These are phyloP conservation scores for Nycticebus coucang DNA, from an alignment of 2,113 vertebrate genomes.

Conservation along the genomic window DNA sequence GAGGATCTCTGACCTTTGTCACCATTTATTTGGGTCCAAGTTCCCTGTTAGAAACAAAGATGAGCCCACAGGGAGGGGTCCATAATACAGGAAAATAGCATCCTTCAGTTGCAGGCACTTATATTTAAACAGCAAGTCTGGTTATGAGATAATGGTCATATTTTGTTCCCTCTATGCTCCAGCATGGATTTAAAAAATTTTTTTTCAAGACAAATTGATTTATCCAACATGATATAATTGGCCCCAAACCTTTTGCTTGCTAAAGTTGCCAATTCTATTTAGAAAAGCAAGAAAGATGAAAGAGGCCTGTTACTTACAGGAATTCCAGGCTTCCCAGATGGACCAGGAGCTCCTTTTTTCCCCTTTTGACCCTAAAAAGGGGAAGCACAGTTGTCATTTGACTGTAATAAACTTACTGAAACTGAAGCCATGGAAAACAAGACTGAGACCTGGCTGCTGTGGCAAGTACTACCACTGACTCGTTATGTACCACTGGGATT, in stretches of 20 bases:
- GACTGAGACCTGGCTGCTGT: background rate
- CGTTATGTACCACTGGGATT: background rate
- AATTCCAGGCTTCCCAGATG: slow-evolving; percentile 88
- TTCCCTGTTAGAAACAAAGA: background rate
- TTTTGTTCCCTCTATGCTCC: slow-evolving; percentile 60
- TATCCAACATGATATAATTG: slow-evolving; percentile 68
- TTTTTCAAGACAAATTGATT: slow-evolving; percentile 61
- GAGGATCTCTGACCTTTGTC: slow-evolving; percentile 51
- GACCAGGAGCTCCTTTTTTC: slow-evolving; percentile 91
- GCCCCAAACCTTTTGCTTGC: slow-evolving; percentile 52
- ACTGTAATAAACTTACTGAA: slow-evolving; percentile 50
- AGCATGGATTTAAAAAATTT: slow-evolving; percentile 15
- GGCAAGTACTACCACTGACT: background rate
- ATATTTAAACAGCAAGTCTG: slow-evolving; percentile 38
- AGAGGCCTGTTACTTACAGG: slow-evolving; percentile 88
- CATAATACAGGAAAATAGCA: background rate
- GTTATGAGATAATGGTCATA: slow-evolving; percentile 49
- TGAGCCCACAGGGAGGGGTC: slow-evolving; percentile 2
- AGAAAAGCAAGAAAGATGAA: slow-evolving; percentile 54
- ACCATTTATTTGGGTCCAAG: slow-evolving; percentile 45
- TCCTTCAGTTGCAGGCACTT: background rate
- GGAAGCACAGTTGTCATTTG: slow-evolving; percentile 70
- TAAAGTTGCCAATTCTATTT: slow-evolving; percentile 64
- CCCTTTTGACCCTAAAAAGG: slow-evolving; percentile 90
- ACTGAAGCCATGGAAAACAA: background rate